Conservation (phyloP, 2,797 vertebrate species). For the Hemitrygon akajei region DNA sequence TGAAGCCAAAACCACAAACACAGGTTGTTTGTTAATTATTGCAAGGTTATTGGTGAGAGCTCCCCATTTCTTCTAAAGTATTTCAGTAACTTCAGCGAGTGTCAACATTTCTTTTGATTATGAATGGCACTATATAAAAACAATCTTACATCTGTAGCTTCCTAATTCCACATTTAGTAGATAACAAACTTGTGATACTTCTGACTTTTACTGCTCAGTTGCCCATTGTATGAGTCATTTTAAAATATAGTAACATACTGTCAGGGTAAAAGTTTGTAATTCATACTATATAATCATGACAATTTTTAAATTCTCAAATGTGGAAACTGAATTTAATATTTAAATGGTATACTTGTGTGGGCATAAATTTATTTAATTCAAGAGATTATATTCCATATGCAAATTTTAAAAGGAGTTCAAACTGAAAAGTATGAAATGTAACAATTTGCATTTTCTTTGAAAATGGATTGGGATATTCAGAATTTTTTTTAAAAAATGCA, state of each 20-base stretch:
- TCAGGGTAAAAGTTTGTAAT: background rate
- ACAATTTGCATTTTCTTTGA: background rate
- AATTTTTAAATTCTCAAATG: background rate
- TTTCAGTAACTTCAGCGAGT: background rate
- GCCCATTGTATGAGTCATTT: background rate
- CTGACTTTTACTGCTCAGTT: background rate
- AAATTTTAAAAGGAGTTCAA: background rate
- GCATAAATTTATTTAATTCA: background rate
- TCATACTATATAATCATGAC: background rate
- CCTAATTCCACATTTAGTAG: background rate
- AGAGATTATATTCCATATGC: background rate
- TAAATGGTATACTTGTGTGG: background rate
- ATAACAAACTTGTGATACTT: background rate
- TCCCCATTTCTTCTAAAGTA: background rate
- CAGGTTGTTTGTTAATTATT: background rate
- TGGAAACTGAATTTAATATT: background rate
- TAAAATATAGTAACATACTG: background rate
- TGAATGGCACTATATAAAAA: background rate
- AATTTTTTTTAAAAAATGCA: background rate
- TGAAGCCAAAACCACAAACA: background rate
- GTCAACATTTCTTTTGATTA: background rate
- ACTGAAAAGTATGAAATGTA: background rate
- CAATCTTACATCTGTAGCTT: background rate
- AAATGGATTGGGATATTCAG: background rate
- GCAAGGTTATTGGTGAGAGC: background rate